Evolutionary conservation across 2,113 vertebrate genomes (phyloP), one percentile per base, ranked within the genome.

Genomic region (Antigone vipio): DNA sequence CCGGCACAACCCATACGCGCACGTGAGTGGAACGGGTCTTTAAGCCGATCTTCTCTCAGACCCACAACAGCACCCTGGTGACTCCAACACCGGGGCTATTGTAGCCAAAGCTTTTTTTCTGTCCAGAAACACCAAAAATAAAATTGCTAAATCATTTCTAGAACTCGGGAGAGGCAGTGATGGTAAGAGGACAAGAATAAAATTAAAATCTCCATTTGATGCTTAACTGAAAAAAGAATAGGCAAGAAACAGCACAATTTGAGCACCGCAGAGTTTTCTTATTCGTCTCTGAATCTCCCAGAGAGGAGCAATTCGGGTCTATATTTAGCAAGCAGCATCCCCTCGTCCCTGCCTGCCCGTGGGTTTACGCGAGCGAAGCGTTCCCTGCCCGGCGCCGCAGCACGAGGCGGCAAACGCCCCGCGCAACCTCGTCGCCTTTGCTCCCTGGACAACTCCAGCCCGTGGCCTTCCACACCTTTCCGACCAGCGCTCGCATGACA

Each of bases 1-100:
- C 38, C 13, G 30, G 18, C 32, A 49, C 13, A 29, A n/a, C 11
- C 64, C n/a, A 2, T 1, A 38, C 2, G 0, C 2, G 23, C 24
- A 4, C 1, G 0, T 3, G 34, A 23, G 17, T 10, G 29, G 32
- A 64, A 15, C 5, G 5, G 35, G 13, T 40, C 72, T 55, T 27
- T 15, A 26, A 22, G 27, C 14, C 9, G 1, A 8, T 13, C 40
- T 60, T 30, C 74, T 30, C 8, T 0, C 32, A 27, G 21, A 44
- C 7, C 71, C 56, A 17, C 38, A 18, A 21, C 45, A 26, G 21
- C 67, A 32, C 27, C 62, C 59, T 44, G 4, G 7, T 44, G 29
- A 52, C 60, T 50, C 72, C 58, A 20, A 6, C 2, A 26, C 47
- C 4, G 1, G 38, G n/a, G 45, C 11, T 56, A 12, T 2, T 15